Percentiles rank a stretch among this genome's conserved stretches.
Evolutionary conservation across 2,113 vertebrate genomes (phyloP).

Genomic region (Pedionomus torquatus): DNA sequence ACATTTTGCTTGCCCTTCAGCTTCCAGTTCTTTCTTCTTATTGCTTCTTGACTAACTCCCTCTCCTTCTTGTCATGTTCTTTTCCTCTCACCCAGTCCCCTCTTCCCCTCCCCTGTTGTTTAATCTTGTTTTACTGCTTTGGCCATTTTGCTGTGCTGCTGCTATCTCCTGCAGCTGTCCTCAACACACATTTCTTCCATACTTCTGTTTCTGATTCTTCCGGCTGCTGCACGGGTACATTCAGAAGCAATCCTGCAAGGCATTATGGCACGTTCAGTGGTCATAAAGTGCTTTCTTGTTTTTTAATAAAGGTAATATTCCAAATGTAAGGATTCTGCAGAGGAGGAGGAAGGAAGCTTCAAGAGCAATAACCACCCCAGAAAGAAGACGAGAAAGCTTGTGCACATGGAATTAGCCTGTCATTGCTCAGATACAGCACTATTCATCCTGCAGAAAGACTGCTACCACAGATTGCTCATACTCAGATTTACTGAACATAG

Average conservation of each 20-base stretch:
- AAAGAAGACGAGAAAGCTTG: neutral
- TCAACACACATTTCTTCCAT: neutral
- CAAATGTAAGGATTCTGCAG: neutral
- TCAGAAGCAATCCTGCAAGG: neutral
- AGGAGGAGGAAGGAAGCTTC: neutral
- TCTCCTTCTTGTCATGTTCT: neutral
- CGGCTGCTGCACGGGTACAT: neutral
- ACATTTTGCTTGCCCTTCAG: neutral
- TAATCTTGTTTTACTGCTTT: neutral
- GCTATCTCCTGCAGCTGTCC: neutral
- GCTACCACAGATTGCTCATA: neutral
- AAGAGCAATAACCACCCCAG: neutral
- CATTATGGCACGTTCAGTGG: neutral
- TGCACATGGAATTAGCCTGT: no score
- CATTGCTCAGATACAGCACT: neutral
- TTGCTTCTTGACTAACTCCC: neutral
- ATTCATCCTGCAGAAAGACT: neutral
- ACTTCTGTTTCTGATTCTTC: neutral
- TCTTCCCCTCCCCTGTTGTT: neutral
- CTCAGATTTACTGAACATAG: accelerated
- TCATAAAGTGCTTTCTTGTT: neutral
- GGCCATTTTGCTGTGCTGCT: neutral
- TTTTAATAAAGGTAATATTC: neutral
- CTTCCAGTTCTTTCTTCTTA: neutral
- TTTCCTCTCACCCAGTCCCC: neutral